A percentile compares a stretch with the other conserved stretches of the same genome.
Evolutionary conservation across 2,797 vertebrate species (phyloP).

Genomic region (Syngnathus acus): DNA sequence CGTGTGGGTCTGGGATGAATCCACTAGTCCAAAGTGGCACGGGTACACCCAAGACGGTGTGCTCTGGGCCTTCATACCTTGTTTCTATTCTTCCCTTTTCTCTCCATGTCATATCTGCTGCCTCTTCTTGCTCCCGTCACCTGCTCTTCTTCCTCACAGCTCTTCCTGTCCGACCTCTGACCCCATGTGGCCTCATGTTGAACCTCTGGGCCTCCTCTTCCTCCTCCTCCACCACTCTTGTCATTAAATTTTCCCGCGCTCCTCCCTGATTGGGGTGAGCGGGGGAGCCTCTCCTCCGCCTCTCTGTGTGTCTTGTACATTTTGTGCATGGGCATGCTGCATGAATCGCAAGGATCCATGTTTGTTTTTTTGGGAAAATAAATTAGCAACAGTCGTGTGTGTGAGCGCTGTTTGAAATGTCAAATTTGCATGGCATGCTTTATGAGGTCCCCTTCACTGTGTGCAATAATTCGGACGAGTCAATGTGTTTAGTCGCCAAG

Average conservation of each 20-base stretch:
- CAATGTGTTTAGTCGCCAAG: constrained; percentile 48
- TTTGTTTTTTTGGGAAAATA: background rate
- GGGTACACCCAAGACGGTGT: constrained; percentile 43
- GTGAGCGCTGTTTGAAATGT: constrained; percentile 21
- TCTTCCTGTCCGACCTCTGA: constrained; percentile 81
- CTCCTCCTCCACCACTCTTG: constrained; percentile 47
- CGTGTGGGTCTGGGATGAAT: constrained; percentile 55
- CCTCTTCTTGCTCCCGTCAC: constrained; percentile 56
- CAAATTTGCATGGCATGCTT: constrained; percentile 69
- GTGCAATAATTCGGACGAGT: constrained; percentile 37
- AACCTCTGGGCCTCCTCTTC: constrained; percentile 74
- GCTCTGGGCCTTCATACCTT: constrained; percentile 65
- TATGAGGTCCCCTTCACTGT: constrained; percentile 43
- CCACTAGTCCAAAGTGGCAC: constrained; percentile 38
- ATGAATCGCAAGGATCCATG: constrained; percentile 20
- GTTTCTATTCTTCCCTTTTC: constrained; percentile 49
- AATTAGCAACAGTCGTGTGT: background rate
- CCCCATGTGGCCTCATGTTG: constrained; percentile 79
- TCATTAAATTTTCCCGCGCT: constrained; percentile 63
- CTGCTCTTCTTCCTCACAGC: constrained; percentile 72
- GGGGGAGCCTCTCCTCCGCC: constrained; percentile 58
- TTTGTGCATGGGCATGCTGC: constrained; percentile 60
- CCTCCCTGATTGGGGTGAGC: constrained; percentile 59
- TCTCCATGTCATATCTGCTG: constrained; percentile 71
- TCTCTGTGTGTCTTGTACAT: constrained; percentile 60